These are phyloP conservation scores for Xestia ashworthii DNA, from an alignment of 2,888 invertebrate genomes.

Conservation along the genomic window DNA sequence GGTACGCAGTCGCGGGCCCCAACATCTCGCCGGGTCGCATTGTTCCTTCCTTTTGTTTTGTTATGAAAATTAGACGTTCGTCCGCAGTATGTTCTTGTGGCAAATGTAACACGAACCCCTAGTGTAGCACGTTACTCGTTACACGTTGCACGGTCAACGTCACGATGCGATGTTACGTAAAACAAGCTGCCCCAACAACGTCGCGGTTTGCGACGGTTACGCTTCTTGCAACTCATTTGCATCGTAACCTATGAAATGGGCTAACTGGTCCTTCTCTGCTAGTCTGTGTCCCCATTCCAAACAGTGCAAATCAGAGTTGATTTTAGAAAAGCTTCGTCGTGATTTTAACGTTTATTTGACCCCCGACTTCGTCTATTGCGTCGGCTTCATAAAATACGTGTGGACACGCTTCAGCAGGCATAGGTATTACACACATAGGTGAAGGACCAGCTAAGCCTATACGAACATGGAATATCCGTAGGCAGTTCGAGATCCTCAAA, in stretches of 20 bases:
- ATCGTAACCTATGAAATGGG: slow-evolving; percentile 33
- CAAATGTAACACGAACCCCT: slow-evolving; percentile 62
- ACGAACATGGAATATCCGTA: slow-evolving; percentile 37
- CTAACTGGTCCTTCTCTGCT: not conserved
- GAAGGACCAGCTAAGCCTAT: slow-evolving; percentile 21
- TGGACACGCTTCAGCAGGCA: slow-evolving; percentile 5
- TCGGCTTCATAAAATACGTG: not conserved
- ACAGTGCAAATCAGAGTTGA: not conserved
- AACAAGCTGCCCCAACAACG: slow-evolving; percentile 5
- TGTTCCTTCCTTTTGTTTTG: slow-evolving; percentile 83
- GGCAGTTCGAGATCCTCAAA: slow-evolving; percentile 45
- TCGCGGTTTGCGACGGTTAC: not conserved
- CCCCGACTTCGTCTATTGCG: not conserved
- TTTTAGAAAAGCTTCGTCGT: not conserved
- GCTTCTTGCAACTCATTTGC: slow-evolving; percentile 51
- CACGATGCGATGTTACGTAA: slow-evolving; percentile 23
- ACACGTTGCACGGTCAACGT: slow-evolving; percentile 36
- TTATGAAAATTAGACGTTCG: slow-evolving; percentile 80
- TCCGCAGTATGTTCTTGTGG: slow-evolving; percentile 67
- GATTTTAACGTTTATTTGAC: slow-evolving; percentile 3
- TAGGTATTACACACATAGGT: slow-evolving; percentile 19
- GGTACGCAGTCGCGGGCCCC: slow-evolving; percentile 73
- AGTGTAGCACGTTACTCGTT: slow-evolving; percentile 42
- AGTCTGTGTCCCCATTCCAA: slow-evolving; percentile 2
- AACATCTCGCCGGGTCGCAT: slow-evolving; percentile 76